phyloP scores from a whole-genome alignment of 2,797 vertebrate genomes.

The Phataginus tricuspis region DNA sequence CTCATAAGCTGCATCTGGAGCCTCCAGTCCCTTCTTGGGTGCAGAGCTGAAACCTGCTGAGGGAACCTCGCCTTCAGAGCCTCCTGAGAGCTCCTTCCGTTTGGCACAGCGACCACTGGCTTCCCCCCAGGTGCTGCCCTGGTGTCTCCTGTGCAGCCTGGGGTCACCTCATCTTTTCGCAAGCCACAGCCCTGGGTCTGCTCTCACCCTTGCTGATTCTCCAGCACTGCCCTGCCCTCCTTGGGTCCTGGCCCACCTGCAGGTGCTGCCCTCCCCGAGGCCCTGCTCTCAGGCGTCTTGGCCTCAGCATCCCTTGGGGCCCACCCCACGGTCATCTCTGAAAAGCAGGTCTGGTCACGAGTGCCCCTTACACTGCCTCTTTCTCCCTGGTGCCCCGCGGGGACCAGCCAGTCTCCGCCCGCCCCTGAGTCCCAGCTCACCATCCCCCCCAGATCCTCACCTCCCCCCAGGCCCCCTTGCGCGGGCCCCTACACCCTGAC shows the following conservation, averaged over 20 bases:
- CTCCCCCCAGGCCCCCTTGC: accelerated
- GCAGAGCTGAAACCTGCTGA: accelerated
- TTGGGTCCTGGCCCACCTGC: too few relatives aligned
- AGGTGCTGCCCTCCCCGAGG: accelerated
- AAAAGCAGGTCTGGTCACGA: accelerated
- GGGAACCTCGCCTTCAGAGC: neutral
- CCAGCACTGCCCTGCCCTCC: neutral
- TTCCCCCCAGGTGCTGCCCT: too few relatives aligned
- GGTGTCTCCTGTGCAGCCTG: too few relatives aligned
- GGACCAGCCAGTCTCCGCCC: neutral
- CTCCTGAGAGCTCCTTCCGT: accelerated
- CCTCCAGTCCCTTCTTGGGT: neutral
- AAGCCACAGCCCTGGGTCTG: accelerated
- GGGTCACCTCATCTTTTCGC: neutral
- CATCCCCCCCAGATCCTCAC: accelerated
- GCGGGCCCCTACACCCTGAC: accelerated
- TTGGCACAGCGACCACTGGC: accelerated
- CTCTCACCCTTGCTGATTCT: accelerated
- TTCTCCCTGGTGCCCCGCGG: accelerated
- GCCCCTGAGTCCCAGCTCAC: accelerated
- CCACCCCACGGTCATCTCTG: neutral
- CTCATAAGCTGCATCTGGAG: neutral
- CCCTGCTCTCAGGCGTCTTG: accelerated
- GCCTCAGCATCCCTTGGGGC: neutral
- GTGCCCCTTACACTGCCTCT: accelerated